Conservation (phyloP, 2,797 vertebrate species). For the Malurus splendens region DNA sequence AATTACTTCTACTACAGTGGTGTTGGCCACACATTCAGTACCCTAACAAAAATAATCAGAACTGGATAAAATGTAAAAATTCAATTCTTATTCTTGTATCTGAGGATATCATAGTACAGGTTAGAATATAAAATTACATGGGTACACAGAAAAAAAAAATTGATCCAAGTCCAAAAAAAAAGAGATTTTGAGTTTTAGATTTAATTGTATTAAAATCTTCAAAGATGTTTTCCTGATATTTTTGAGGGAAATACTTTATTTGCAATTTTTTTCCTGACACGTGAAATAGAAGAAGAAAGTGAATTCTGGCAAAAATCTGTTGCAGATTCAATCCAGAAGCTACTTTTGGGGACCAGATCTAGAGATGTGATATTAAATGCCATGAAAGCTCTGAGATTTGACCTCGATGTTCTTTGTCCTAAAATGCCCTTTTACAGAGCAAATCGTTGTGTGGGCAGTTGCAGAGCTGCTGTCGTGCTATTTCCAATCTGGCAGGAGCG, state of each 20-base stretch:
- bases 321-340: not conserved
- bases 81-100: not conserved
- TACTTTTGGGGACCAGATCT: not conserved
- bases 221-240: not conserved
- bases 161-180: not conserved
- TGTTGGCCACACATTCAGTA: not conserved
- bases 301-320: not conserved
- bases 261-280: not conserved
- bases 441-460: accelerated
- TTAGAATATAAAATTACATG: not conserved
- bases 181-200: not conserved
- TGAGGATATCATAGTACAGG: not conserved
- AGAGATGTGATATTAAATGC: not conserved
- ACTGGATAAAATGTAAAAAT: not conserved
- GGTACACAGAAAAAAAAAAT: not conserved
- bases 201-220: not conserved
- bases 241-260: not conserved
- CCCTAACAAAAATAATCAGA: not conserved
- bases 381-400: not conserved
- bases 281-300: not conserved
- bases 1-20: not conserved
- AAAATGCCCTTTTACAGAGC: not conserved
- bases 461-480: not conserved
- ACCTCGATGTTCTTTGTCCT: not conserved
- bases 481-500: not conserved